These are phyloP conservation scores for Ypsolopha scabrella DNA, from an alignment of 2,888 invertebrate species.

Conservation along the genomic window DNA sequence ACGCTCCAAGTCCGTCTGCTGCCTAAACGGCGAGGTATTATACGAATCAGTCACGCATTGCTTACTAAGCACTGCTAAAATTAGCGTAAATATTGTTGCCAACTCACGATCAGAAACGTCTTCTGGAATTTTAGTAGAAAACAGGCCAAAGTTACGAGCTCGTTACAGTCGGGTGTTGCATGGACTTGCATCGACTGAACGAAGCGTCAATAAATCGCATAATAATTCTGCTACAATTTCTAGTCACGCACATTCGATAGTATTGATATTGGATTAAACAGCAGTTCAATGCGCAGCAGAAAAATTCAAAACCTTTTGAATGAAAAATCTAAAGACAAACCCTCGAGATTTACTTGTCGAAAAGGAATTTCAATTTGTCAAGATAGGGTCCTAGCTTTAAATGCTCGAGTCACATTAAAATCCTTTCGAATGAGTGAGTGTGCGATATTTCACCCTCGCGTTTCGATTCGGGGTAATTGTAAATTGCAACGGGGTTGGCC, in stretches of 20 bases:
- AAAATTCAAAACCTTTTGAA: neutral
- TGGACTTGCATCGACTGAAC: neutral
- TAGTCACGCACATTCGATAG: conserved; percentile 51
- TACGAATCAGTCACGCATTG: neutral
- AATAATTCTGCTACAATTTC: conserved; percentile 28
- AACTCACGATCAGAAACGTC: conserved; percentile 2
- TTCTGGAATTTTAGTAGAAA: conserved; percentile 3
- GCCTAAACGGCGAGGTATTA: conserved; percentile 2
- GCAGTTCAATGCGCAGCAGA: conserved; percentile 5
- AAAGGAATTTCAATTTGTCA: too few species aligned
- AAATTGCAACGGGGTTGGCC: conserved; percentile 44
- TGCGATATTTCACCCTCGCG: conserved; percentile 14
- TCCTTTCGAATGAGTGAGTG: conserved; percentile 23
- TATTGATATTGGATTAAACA: conserved; percentile 36
- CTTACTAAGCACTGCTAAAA: neutral
- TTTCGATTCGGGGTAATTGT: conserved; percentile 46
- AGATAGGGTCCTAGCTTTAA: neutral
- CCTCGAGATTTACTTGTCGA: neutral
- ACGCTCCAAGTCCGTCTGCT: conserved; percentile 7
- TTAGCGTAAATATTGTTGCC: conserved; percentile 1
- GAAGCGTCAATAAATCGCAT: conserved; percentile 4
- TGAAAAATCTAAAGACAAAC: neutral
- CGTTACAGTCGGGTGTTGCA: conserved; percentile 4
- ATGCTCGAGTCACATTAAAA: conserved; percentile 21
- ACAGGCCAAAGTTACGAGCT: conserved; percentile 1